Conservation (phyloP, 37 sponge, comb jelly and placozoan species). For the Theonella swinhoei region DNA sequence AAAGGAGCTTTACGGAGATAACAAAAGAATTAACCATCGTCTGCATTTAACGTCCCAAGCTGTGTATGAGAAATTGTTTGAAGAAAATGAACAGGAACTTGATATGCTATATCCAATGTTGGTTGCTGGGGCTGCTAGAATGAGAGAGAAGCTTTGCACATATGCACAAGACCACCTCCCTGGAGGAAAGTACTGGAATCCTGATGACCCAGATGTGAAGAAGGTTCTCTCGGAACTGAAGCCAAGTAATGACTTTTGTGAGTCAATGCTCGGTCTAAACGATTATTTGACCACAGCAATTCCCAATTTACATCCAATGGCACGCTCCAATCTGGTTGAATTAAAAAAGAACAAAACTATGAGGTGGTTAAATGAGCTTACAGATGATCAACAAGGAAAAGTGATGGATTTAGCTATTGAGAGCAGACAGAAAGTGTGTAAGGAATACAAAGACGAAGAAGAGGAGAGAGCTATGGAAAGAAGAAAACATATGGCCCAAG, state of each 20-base stretch:
- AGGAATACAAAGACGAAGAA: not conserved
- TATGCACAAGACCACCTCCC: slow-evolving; percentile 58
- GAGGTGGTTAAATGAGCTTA: slow-evolving; percentile 20
- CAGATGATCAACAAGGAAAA: slow-evolving; percentile 5
- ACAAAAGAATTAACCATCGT: slow-evolving; percentile 30
- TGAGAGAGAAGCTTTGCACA: slow-evolving; percentile 25
- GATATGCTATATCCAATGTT: slow-evolving; percentile 3
- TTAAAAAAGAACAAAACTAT: slow-evolving; percentile 58
- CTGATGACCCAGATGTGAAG: slow-evolving; percentile 16
- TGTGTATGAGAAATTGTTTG: slow-evolving; percentile 18
- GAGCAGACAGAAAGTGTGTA: slow-evolving; percentile 10
- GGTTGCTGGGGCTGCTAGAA: slow-evolving; percentile 26
- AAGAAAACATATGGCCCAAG: not conserved
- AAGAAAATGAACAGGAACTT: not conserved
- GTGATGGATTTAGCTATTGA: slow-evolving; percentile 10
- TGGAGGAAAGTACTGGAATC: slow-evolving; percentile 59
- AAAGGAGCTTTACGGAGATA: slow-evolving; percentile 19
- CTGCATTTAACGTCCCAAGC: not conserved
- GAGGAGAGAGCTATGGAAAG: not conserved
- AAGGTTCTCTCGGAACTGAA: slow-evolving; percentile 17
- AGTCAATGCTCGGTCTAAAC: slow-evolving; percentile 52
- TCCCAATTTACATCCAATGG: slow-evolving; percentile 32
- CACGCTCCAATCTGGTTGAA: slow-evolving; percentile 39
- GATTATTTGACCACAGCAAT: slow-evolving; percentile 38
- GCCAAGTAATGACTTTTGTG: slow-evolving; percentile 60